Evolutionary conservation across 1,140 invertebrate genomes (phyloP).

Genomic region (Meloidogyne floridensis): DNA sequence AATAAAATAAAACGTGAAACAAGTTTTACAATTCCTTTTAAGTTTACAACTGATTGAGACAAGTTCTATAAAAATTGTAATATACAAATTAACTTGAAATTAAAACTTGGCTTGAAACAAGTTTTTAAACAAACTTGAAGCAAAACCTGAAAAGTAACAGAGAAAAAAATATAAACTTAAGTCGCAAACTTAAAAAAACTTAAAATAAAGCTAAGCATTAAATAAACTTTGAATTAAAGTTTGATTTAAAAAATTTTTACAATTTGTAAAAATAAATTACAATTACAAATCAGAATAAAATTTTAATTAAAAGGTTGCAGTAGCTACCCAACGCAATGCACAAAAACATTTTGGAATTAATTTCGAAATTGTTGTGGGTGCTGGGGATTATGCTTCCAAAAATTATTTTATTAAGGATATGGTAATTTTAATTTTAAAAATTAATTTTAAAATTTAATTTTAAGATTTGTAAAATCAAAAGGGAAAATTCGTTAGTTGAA

Average conservation of each 20-base stretch:
- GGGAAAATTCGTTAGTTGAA: constrained; percentile 37
- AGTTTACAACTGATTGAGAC: no score
- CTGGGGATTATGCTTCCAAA: constrained; percentile 48
- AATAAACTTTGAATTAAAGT: no score
- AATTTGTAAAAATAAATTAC: no score
- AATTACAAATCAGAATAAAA: no score
- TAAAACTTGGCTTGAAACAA: neutral
- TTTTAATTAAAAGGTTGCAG: constrained; percentile 19
- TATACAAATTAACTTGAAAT: neutral
- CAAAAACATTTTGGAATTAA: constrained; percentile 43
- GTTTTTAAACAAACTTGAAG: neutral
- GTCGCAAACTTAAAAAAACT: no score
- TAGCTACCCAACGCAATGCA: constrained; percentile 41
- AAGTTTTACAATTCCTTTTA: no score
- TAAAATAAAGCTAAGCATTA: no score
- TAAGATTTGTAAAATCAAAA: constrained; percentile 46
- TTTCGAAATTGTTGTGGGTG: constrained; percentile 46
- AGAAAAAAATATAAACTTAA: no score
- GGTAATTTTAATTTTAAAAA: neutral
- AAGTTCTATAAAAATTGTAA: neutral
- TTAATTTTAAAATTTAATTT: constrained; percentile 1
- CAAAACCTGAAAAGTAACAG: neutral
- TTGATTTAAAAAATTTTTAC: no score
- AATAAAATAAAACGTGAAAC: no score
- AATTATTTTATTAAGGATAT: constrained; percentile 44